Conservation (phyloP, 1,140 invertebrate genomes). For the Drosophila kepulauana region DNA sequence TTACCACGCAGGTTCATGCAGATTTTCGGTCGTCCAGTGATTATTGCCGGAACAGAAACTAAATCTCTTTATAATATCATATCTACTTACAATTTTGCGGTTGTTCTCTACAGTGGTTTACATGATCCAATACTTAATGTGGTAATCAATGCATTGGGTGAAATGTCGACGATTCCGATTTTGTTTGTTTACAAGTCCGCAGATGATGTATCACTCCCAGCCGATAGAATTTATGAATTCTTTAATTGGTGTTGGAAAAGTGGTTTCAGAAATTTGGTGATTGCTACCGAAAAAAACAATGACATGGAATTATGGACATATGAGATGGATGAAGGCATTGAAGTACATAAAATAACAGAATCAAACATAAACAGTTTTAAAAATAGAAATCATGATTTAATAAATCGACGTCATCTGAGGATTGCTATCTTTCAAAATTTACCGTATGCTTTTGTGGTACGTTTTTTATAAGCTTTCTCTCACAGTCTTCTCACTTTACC, state of each 20-base stretch:
- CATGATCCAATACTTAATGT: background rate
- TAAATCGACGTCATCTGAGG: background rate
- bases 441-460: constrained; percentile 21
- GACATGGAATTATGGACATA: no score
- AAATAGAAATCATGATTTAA: background rate
- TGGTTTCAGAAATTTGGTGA: no score
- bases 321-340: no score
- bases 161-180: background rate
- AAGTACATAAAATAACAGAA: background rate
- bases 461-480: background rate
- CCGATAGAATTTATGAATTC: background rate
- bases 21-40: background rate
- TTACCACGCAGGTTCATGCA: background rate
- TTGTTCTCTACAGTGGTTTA: background rate
- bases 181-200: background rate
- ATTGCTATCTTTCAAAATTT: background rate
- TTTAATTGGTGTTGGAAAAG: constrained; percentile 6
- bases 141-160: background rate
- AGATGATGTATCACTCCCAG: background rate
- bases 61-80: background rate
- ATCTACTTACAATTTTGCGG: background rate
- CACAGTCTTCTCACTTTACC: background rate
- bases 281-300: no score
- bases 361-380: background rate
- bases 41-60: background rate